A percentile compares a stretch with the other conserved stretches of the same genome.
Conservation (phyloP, 2,797 vertebrate species). For the Lophius americanus region DNA sequence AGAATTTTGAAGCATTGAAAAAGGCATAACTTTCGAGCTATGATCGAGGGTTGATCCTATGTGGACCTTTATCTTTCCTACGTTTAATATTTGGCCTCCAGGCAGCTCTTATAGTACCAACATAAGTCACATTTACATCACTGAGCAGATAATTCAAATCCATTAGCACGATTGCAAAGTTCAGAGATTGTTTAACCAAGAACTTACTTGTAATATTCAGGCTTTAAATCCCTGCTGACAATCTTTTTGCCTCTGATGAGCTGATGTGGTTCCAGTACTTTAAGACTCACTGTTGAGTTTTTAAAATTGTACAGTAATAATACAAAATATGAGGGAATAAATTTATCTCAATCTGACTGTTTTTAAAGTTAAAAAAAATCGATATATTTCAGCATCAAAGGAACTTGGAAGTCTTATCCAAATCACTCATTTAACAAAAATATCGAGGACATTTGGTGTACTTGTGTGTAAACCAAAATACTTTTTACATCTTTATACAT, state of each 20-base stretch:
- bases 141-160: no score
- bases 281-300: neutral
- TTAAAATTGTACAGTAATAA: neutral
- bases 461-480: constrained; percentile 46
- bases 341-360: no score
- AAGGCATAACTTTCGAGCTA: no score
- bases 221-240: neutral
- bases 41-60: neutral
- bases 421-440: no score
- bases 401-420: no score
- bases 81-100: neutral
- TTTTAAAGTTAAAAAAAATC: no score
- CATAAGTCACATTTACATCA: neutral
- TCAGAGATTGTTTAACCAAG: neutral
- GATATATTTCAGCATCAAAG: no score
- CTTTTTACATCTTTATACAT: constrained; percentile 17
- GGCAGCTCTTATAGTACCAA: neutral
- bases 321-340: neutral
- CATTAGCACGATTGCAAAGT: neutral
- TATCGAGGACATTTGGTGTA: no score
- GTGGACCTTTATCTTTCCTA: neutral
- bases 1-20: neutral
- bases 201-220: neutral
- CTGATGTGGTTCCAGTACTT: neutral
- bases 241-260: neutral